Evolutionary conservation across 2,888 invertebrate species (phyloP).

Genomic region (Meloe dianella): DNA sequence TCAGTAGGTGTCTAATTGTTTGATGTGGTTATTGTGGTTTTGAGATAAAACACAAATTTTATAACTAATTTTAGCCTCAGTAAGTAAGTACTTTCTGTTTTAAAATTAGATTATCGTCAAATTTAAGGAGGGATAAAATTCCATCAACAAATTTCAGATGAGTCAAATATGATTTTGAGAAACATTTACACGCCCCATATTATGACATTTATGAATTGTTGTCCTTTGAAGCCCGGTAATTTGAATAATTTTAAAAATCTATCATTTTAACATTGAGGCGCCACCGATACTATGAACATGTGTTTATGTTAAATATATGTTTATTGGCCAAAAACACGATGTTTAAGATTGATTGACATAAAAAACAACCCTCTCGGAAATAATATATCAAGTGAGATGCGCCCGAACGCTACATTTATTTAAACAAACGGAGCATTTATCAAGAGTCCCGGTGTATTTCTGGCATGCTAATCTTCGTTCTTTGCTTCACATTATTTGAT

Average conservation of each 20-base stretch:
- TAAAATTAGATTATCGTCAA: neutral
- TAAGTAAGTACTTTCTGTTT: neutral
- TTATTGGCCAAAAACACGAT: slow-evolving; percentile 49
- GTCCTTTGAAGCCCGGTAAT: slow-evolving; percentile 28
- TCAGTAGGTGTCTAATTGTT: neutral
- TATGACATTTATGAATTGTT: slow-evolving; percentile 7
- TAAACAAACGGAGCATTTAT: slow-evolving; percentile 55
- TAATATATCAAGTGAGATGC: slow-evolving; percentile 54
- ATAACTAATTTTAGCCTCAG: neutral
- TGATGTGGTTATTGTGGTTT: neutral
- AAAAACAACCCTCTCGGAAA: slow-evolving; percentile 54
- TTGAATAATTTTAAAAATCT: slow-evolving; percentile 26
- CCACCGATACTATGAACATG: slow-evolving; percentile 34
- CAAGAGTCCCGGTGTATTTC: slow-evolving; percentile 49
- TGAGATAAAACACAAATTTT: neutral
- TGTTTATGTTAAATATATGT: slow-evolving; percentile 47
- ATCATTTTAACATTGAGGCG: slow-evolving; percentile 31
- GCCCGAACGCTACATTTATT: slow-evolving; percentile 53
- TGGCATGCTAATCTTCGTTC: slow-evolving; percentile 48
- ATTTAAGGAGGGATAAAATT: neutral
- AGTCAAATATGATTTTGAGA: neutral
- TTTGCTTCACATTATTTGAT: slow-evolving; percentile 44
- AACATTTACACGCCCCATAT: neutral
- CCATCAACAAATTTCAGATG: neutral
- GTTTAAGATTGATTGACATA: slow-evolving; percentile 47